Percentiles rank a stretch among this genome's conserved stretches.
Conservation (phyloP, 1,140 invertebrate genomes). For the Gonatopus flavifemur region DNA sequence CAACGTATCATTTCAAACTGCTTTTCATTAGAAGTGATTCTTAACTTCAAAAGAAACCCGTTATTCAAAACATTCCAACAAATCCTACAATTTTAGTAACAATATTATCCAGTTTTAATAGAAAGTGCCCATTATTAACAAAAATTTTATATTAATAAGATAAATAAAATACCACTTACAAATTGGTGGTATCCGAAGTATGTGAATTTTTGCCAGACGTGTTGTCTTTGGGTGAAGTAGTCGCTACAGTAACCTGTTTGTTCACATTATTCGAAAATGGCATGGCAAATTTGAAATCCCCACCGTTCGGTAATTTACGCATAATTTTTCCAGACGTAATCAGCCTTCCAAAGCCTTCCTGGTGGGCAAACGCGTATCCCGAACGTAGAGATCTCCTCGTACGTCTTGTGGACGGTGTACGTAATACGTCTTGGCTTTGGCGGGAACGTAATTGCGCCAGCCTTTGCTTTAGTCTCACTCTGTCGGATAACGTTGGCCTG, state of each 20-base stretch:
- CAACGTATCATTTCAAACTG: too few relatives aligned
- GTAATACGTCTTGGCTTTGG: constrained; percentile 74
- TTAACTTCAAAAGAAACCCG: too few relatives aligned
- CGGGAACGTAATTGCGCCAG: constrained; percentile 68
- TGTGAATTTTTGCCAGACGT: constrained; percentile 60
- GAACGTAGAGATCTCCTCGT: constrained; percentile 88
- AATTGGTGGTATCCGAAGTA: constrained; percentile 69
- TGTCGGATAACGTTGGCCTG: constrained; percentile 87
- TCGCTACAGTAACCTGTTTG: constrained; percentile 50
- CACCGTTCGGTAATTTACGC: constrained; percentile 74
- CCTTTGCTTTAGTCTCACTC: constrained; percentile 83
- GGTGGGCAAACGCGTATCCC: constrained; percentile 97
- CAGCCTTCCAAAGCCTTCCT: constrained; percentile 94
- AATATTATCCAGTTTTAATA: too few relatives aligned
- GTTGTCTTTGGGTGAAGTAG: constrained; percentile 55
- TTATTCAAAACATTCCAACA: too few relatives aligned
- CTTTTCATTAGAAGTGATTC: too few relatives aligned
- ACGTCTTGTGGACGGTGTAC: constrained; percentile 83
- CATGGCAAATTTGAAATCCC: constrained; percentile 55
- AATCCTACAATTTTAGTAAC: too few relatives aligned
- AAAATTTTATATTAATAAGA: too few relatives aligned
- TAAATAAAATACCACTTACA: constrained; percentile 25
- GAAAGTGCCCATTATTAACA: too few relatives aligned
- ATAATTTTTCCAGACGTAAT: constrained; percentile 99
- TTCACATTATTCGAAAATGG: constrained; percentile 53